phyloP scores from a whole-genome alignment of 2,888 invertebrate genomes.

The Arenicola marina region DNA sequence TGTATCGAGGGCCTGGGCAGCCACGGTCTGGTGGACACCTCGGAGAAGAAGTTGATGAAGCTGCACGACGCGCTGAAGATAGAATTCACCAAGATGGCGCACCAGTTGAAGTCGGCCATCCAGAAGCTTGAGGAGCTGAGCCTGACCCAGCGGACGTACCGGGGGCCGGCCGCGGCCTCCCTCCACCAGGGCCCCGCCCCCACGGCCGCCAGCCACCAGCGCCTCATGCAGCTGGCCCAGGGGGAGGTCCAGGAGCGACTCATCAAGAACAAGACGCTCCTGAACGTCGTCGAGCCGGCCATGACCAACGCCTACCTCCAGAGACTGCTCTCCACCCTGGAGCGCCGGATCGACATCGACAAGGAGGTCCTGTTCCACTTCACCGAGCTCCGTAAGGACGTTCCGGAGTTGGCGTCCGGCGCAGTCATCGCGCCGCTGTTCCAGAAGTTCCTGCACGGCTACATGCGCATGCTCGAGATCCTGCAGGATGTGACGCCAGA shows the following conservation, averaged over 20 bases:
- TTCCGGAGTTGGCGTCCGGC: neutral
- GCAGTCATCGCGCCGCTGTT: neutral
- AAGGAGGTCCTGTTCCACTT: neutral
- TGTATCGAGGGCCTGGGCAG: neutral
- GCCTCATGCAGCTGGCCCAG: neutral
- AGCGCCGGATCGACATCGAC: neutral
- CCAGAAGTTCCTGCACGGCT: neutral
- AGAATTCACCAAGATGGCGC: neutral
- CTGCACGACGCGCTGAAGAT: neutral
- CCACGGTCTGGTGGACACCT: neutral
- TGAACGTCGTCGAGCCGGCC: neutral
- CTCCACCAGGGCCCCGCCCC: neutral
- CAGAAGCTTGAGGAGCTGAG: neutral
- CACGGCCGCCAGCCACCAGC: constrained; percentile 1
- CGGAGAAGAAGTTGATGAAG: neutral
- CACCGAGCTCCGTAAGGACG: neutral
- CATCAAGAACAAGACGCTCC: neutral
- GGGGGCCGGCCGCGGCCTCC: neutral
- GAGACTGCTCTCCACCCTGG: neutral
- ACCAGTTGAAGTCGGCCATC: neutral
- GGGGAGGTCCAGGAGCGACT: neutral
- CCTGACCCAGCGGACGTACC: neutral
- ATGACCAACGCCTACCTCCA: neutral
- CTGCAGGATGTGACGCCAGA: too few species aligned
- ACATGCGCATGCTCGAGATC: too few species aligned